phyloP scores from a whole-genome alignment of 2,797 vertebrate species.

The Bradypodion ventrale region DNA sequence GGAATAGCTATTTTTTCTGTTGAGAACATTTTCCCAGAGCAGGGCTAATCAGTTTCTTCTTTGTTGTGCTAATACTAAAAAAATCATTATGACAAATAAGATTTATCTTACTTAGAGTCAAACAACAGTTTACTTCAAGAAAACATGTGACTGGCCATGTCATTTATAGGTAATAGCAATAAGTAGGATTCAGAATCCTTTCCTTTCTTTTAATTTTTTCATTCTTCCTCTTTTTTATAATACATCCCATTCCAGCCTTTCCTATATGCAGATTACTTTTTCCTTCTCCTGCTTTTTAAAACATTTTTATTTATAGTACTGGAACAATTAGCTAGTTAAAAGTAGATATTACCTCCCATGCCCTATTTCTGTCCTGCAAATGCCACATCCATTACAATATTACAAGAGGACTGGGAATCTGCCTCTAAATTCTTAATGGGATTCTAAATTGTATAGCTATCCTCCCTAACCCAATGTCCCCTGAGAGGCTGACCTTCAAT shows the following conservation, averaged over 20 bases:
- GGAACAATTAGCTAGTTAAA: background rate
- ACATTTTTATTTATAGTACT: background rate
- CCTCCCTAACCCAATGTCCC: background rate
- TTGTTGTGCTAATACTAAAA: background rate
- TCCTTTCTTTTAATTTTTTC: too few relatives aligned
- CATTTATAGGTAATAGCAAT: background rate
- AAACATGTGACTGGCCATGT: too few relatives aligned
- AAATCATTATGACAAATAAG: background rate
- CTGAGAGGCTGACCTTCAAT: background rate
- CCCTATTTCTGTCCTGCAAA: background rate
- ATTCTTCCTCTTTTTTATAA: background rate
- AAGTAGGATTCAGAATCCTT: background rate
- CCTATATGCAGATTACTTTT: background rate
- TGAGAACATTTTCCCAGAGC: slow-evolving; percentile 6
- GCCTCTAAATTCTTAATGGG: background rate
- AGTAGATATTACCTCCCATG: background rate
- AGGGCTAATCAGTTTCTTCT: slow-evolving; percentile 5
- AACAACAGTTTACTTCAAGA: background rate
- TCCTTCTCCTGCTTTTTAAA: too few relatives aligned
- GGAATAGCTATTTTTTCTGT: background rate
- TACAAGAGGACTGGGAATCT: background rate
- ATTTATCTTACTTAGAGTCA: background rate
- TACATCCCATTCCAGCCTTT: background rate
- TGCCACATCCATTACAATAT: background rate
- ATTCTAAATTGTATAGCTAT: background rate